Evolutionary conservation across 2,888 invertebrate species (phyloP), one percentile per base, ranked within the genome.

Genomic region (Leptura quadrifasciata): DNA sequence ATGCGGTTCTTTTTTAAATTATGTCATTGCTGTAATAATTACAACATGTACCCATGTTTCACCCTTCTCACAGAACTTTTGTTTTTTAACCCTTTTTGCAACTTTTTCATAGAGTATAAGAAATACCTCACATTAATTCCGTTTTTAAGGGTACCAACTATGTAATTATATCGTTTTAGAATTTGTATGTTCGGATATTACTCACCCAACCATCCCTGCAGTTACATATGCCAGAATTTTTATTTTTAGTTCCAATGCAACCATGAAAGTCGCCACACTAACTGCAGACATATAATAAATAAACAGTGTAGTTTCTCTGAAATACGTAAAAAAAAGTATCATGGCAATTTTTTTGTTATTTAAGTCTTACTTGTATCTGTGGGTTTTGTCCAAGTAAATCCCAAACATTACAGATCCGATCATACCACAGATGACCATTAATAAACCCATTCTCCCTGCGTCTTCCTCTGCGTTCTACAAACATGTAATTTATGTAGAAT

Each of bases 371-470:
- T 98, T 98, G 91, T 96, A 98, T 86, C 92, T 93, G 87, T 97
- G 97, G 0, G 97, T 97, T 90, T 94, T 96, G 90, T 98, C 98
- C 80, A 98, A 91, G 83, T 97, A 91, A 72, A 97, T 90, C 8
- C 98, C 98, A 83, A 96, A 96, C 0, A 95, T 89, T 2, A 98
- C 94, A 0, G 98, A 96, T 2, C 98, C 98, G 4, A 94, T 85
- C 94, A 98, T 96, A 31, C 98, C 98, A 0, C 96, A 94, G 24
- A 97, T 90, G 0, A 98, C 95, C 84, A 98, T 95, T 71, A 95
- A 92, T 47, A 98, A 89, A 0, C 98, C 98, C 82, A 98, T 96
- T 78, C 95, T 92, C 20, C 98, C 98, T 0, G 95, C 96, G 84
- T 96, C 95, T 82, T 92, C 91, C 85, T 94, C 92, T 1, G 92